Percentiles rank a stretch among this genome's conserved stretches.
Evolutionary conservation across 2,888 invertebrate species (phyloP).

Genomic region (Dynastes grantii): DNA sequence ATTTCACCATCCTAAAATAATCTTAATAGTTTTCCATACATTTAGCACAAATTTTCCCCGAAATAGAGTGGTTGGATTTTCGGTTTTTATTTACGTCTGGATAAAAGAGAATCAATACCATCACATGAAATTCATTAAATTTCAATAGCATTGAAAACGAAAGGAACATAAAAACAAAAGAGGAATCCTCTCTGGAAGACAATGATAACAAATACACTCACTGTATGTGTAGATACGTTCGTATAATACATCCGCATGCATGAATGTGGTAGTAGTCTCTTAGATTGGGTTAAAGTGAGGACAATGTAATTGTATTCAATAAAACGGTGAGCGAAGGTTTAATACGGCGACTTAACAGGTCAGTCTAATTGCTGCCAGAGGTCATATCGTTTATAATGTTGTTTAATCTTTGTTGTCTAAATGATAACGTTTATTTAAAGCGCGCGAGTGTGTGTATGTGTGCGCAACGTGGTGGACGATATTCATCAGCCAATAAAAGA

Average conservation of each 20-base stretch:
- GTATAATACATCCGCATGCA: slow-evolving; percentile 4
- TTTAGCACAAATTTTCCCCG: no score
- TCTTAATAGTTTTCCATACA: no score
- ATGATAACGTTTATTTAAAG: slow-evolving; percentile 66
- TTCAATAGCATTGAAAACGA: no score
- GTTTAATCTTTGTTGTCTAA: slow-evolving; percentile 69
- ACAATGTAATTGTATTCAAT: slow-evolving; percentile 69
- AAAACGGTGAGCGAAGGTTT: slow-evolving; percentile 66
- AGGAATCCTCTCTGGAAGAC: no score
- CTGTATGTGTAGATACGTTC: neutral
- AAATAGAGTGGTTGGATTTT: no score
- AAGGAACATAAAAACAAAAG: neutral
- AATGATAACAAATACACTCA: no score
- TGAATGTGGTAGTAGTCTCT: slow-evolving; percentile 24
- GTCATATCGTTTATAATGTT: slow-evolving; percentile 71
- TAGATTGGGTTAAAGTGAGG: slow-evolving; percentile 56
- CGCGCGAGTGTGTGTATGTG: slow-evolving; percentile 42
- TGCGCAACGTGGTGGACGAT: slow-evolving; percentile 42
- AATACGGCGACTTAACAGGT: slow-evolving; percentile 68
- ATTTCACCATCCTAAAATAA: no score
- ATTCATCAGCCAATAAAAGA: slow-evolving; percentile 47
- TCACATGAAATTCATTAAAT: no score
- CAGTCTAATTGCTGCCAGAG: slow-evolving; percentile 71
- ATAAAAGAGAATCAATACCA: no score
- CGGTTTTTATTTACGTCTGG: no score